These are phyloP conservation scores for Hirtodrosophila alboralis DNA, from an alignment of 2,888 invertebrate genomes.

Conservation along the genomic window DNA sequence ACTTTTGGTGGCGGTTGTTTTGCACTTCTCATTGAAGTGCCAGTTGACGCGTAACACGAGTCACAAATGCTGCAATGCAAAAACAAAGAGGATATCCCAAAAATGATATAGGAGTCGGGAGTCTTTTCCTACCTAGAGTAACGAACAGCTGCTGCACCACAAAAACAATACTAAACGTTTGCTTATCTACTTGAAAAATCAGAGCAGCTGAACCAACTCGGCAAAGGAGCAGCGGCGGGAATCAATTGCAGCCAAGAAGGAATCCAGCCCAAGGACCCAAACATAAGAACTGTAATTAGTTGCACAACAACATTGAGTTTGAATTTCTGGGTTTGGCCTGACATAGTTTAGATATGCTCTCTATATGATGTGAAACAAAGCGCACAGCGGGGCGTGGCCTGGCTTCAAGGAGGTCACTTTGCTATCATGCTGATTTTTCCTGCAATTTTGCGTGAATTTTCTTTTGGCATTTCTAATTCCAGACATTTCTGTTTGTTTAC, in stretches of 20 bases:
- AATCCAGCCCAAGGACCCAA: background rate
- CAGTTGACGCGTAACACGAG: constrained; percentile 75
- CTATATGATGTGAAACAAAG: constrained; percentile 13
- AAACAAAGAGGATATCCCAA: constrained; percentile 15
- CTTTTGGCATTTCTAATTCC: constrained; percentile 1
- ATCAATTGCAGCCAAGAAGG: constrained; percentile 9
- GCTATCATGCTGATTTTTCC: constrained; percentile 49
- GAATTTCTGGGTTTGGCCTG: constrained; percentile 14
- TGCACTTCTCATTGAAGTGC: constrained; percentile 31
- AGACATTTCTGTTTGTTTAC: constrained; percentile 9
- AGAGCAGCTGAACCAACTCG: constrained; percentile 29
- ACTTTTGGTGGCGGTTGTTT: constrained; percentile 8
- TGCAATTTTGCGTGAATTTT: constrained; percentile 55
- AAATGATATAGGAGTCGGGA: constrained; percentile 30
- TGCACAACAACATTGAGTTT: constrained; percentile 12
- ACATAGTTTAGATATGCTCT: background rate
- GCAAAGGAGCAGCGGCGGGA: constrained; percentile 21
- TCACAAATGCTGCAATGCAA: constrained; percentile 43
- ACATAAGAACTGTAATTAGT: constrained; percentile 19
- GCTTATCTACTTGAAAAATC: constrained; percentile 45
- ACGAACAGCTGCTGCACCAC: constrained; percentile 38
- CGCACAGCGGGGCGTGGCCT: constrained; percentile 39
- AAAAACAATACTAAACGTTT: constrained; percentile 10
- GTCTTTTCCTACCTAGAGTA: constrained; percentile 13
- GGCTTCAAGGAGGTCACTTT: constrained; percentile 34